Percentiles rank a stretch among this genome's conserved stretches.
Evolutionary conservation across 1,140 invertebrate species (phyloP).

Genomic region (Drosophila lacteicornis): DNA sequence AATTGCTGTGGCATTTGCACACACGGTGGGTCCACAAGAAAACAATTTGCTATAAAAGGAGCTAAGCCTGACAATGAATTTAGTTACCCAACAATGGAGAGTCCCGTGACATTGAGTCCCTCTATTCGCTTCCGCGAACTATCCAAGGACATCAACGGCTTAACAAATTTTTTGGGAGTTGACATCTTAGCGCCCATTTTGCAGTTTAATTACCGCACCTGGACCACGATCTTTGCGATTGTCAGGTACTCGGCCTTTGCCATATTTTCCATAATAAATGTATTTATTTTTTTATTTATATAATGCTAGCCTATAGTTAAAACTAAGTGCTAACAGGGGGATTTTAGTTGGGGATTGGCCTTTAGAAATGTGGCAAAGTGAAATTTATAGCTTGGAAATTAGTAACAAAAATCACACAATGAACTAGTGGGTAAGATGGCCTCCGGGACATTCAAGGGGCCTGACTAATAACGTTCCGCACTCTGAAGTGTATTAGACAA

Average conservation of each 20-base stretch:
- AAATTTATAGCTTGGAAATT: conserved; percentile 83
- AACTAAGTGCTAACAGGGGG: too few species aligned
- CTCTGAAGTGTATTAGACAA: conserved; percentile 51
- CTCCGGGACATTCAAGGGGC: conserved; percentile 8
- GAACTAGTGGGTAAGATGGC: conserved; percentile 56
- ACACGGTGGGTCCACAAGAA: background rate
- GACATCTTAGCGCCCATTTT: conserved; percentile 29
- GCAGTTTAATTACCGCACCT: conserved; percentile 45
- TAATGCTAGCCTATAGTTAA: too few species aligned
- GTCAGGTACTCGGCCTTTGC: conserved; percentile 39
- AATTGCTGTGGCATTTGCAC: conserved; percentile 13
- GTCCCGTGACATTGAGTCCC: conserved; percentile 6
- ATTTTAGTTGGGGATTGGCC: conserved; percentile 64
- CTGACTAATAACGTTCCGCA: conserved; percentile 48
- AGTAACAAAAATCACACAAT: conserved; percentile 80
- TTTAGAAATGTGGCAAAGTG: conserved; percentile 79
- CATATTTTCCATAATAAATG: background rate
- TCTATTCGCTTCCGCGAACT: conserved; percentile 36
- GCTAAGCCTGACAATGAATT: background rate
- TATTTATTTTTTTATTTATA: too few species aligned
- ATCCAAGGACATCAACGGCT: conserved; percentile 36
- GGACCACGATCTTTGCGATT: conserved; percentile 34
- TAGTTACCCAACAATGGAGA: conserved; percentile 17
- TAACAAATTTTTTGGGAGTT: conserved; percentile 39
- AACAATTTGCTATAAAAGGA: too few species aligned